Conservation (phyloP, 1,140 invertebrate species). For the Adoxophyes honmai region DNA sequence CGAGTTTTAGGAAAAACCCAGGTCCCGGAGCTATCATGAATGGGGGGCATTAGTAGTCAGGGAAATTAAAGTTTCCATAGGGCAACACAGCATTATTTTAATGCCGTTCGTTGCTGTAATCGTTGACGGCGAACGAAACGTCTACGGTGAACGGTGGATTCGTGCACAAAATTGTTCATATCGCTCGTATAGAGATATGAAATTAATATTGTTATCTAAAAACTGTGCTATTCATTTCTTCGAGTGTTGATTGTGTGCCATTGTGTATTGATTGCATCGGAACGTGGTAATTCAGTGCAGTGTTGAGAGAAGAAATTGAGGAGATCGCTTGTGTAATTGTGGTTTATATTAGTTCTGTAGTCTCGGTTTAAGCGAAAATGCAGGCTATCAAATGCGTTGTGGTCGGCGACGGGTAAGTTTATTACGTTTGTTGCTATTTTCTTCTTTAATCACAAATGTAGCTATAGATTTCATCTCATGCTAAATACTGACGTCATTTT, state of each 20-base stretch:
- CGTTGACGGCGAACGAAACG: slow-evolving; percentile 49
- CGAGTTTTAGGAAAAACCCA: no score
- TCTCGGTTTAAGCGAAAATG: slow-evolving; percentile 78
- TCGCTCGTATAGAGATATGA: slow-evolving; percentile 51
- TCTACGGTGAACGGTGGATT: slow-evolving; percentile 38
- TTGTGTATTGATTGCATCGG: slow-evolving; percentile 54
- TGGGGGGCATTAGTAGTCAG: no score
- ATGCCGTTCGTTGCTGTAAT: slow-evolving; percentile 30
- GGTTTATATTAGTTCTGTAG: slow-evolving; percentile 56
- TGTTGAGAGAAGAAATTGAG: slow-evolving; percentile 47
- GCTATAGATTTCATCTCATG: slow-evolving; percentile 5
- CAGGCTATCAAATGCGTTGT: slow-evolving; percentile 97
- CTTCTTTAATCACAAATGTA: background rate
- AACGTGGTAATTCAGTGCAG: slow-evolving; percentile 52
- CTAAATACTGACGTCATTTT: slow-evolving; percentile 41
- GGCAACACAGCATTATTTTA: slow-evolving; percentile 18
- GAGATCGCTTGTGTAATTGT: slow-evolving; percentile 35
- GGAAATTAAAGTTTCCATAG: background rate
- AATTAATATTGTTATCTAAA: slow-evolving; percentile 53
- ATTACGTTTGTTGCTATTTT: slow-evolving; percentile 27
- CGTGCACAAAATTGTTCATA: slow-evolving; percentile 46
- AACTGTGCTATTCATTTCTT: slow-evolving; percentile 46
- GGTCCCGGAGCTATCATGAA: no score
- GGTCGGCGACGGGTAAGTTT: slow-evolving; percentile 93
- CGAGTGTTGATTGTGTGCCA: slow-evolving; percentile 51